Percentiles rank a stretch among this genome's conserved stretches.
phyloP scores from a whole-genome alignment of 2,797 vertebrate species.

The Astyanax mexicanus region DNA sequence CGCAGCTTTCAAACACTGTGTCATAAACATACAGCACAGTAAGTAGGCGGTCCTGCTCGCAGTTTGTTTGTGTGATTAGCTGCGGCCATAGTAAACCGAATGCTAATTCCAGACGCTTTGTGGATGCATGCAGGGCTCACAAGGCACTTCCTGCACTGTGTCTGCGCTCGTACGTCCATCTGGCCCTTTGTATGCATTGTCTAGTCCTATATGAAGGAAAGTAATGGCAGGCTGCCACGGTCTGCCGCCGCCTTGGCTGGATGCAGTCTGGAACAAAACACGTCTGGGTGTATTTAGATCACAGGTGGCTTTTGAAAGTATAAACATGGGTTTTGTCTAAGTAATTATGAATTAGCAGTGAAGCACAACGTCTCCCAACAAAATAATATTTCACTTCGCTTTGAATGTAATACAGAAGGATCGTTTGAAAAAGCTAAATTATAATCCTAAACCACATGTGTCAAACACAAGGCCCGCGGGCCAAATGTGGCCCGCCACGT shows the following conservation, averaged over 20 bases:
- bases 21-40: too few relatives aligned
- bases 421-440: background rate
- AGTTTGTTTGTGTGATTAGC: too few relatives aligned
- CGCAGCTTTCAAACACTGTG: too few relatives aligned
- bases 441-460: too few relatives aligned
- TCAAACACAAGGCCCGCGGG: too few relatives aligned
- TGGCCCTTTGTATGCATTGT: background rate
- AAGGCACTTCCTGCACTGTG: too few relatives aligned
- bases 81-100: too few relatives aligned
- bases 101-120: too few relatives aligned
- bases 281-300: background rate
- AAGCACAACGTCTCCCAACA: background rate
- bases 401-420: background rate
- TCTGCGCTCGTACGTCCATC: too few relatives aligned
- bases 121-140: too few relatives aligned
- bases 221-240: background rate
- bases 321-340: background rate
- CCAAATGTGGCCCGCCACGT: too few relatives aligned
- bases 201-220: background rate
- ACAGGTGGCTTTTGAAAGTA: conserved; percentile 3
- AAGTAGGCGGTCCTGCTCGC: too few relatives aligned
- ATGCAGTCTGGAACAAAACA: background rate
- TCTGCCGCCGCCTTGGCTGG: background rate
- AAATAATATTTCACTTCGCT: background rate
- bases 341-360: background rate